Evolutionary conservation across 2,797 vertebrate species (phyloP).

Genomic region (Poecilia wingei): DNA sequence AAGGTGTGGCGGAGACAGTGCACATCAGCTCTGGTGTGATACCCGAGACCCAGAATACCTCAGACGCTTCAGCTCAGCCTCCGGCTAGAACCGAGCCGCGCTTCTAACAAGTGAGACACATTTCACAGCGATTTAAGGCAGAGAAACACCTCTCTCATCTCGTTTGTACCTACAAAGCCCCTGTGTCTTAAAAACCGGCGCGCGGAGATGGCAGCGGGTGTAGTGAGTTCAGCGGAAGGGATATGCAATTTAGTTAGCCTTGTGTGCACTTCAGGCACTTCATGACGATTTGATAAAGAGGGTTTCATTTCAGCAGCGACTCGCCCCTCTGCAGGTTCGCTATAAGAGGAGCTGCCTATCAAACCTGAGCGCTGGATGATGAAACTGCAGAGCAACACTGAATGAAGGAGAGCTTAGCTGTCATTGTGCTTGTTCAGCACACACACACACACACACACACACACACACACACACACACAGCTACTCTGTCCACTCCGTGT

Average conservation of each 20-base stretch:
- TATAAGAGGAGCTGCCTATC: conserved; percentile 80
- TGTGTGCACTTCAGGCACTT: conserved; percentile 74
- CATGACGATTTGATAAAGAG: conserved; percentile 75
- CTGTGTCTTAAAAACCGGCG: conserved; percentile 55
- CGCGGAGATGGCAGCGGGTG: conserved; percentile 44
- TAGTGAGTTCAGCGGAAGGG: conserved; percentile 61
- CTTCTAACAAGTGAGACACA: conserved; percentile 66
- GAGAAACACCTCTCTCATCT: conserved; percentile 66
- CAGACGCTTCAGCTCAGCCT: conserved; percentile 59
- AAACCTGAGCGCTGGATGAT: conserved; percentile 79
- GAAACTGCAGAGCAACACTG: conserved; percentile 78
- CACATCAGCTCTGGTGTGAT: conserved; percentile 58
- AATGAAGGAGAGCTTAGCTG: conserved; percentile 44
- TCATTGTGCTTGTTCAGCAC: conserved; percentile 68
- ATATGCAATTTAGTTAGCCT: conserved; percentile 75
- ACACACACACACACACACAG: conserved; percentile 40
- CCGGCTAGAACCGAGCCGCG: conserved; percentile 58
- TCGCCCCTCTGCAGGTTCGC: conserved; percentile 70
- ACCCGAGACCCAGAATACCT: conserved; percentile 70
- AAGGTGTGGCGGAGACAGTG: conserved; percentile 71
- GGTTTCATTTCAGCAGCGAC: conserved; percentile 63
- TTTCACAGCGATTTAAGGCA: conserved; percentile 70
- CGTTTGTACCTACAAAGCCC: conserved; percentile 70
- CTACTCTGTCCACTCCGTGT: conserved; percentile 69
- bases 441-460: conserved; percentile 4